Base-by-base conservation (phyloP, 2,888 invertebrate species). In the Nasonia oneida region DNA sequence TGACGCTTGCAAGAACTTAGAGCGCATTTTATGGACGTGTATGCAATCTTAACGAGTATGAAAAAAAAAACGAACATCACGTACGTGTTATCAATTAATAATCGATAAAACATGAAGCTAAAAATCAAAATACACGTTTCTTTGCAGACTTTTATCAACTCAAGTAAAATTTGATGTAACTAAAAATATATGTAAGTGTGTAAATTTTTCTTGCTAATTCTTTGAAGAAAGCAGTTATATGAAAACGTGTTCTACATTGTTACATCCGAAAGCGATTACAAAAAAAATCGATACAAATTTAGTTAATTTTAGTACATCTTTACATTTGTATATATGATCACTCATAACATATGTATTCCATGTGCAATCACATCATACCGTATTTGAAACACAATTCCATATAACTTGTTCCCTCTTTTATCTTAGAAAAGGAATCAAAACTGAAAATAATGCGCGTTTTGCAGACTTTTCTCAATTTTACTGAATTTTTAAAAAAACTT, bases 111-210 rank as follows among this genome's bases (percentile, higher is more conserved):
- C 64, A 71, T 83, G 83, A 88, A 81, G 70, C 83, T 87, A 6
- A 71, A 79, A 82, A 85, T 74, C 18, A 78, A 82, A 79, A 75
- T 82, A 79, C 39, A 82, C 47, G 23, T 18, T 73, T 81, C n/a
- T 47, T 64, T 47, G 39, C 73, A 78, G 77, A 81, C 71, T 85
- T 75, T 77, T 67, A 23, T 74, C 18, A 82, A 39, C 39, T 53
- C 53, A 57, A 39, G 1, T 78, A 78, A 53, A 71, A 73, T 67
- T 81, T 87, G 82, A 76, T 29, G 1, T 29, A 73, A 85, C 81
- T 84, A 86, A 88, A 87, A 81, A 88, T 87, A 86, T 73, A 81
- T 81, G 81, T 86, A 81, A 86, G 42, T 86, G 64, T 84, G 42
- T 83, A 81, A 6, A 39, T 39, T 39, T 83, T 81, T 88, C 83